Base-by-base conservation (phyloP, 2,888 invertebrate species). In the Drosophila yooni region DNA sequence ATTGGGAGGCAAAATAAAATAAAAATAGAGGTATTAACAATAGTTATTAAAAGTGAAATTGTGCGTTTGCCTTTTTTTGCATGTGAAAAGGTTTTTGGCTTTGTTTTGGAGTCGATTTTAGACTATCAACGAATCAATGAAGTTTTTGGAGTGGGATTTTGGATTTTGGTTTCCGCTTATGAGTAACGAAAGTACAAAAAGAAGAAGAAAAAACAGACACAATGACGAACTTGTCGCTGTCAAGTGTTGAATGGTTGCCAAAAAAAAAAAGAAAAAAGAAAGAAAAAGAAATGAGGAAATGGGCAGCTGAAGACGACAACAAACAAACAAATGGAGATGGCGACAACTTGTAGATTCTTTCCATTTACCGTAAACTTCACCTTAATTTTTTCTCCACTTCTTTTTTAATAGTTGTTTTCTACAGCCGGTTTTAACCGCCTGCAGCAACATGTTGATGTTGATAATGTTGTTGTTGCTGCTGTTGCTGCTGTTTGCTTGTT, bases 361-460 rank as follows among this genome's bases (percentile, higher is more conserved):
- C 75, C 91, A 91, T 93, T 92, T 92, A 92, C 92, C 92, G 92
- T 92, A 92, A 92, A 92, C 92, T 92, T 92, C 92, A 93, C 92
- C 92, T 92, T 93, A 91, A 91, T 90, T 91, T 90, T 83, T 66
- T 70, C 63, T 66, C 70, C 56, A 40, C 50, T 57, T 48, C 70
- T 63, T 59, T 81, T 50, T 51, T 54, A 29, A 21, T 48, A 21
- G 43, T 83, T 80, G 77, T 80, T 76, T 70, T 80, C 40, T 74
- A 64, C 62, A 90, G 89, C 90, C 90, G 86, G 86, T 86, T 86
- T 83, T 61, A 51, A 74, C 73, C 79, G 74, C 79, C 81, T 88
- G 87, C 72, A 83, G 90, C 87, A 82, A 81, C 65, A 67, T 67
- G 56, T 67, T 73, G 40, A 54, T 74, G 62, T 64, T 46, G 21